Evolutionary conservation across 2,797 vertebrate genomes (phyloP), one percentile per base, ranked within the genome.

Genomic region (Ceryle rudis): DNA sequence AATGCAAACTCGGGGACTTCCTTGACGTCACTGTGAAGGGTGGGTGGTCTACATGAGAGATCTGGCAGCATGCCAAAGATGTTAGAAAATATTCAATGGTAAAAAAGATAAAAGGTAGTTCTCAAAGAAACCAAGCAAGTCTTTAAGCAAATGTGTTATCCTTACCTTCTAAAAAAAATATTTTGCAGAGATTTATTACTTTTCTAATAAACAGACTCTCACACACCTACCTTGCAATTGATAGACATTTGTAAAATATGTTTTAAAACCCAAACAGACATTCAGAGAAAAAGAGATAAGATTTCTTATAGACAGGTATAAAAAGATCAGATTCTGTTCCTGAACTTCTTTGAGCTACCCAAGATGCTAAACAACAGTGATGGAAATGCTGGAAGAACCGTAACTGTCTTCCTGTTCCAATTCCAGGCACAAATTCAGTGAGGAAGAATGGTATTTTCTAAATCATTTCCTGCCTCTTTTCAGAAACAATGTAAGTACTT

Each of bases 21-120:
- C 90, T 94, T 94, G 81, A 96, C 52, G 57, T 96, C 90, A 96
- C n/a, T 90, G 67, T 49, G 78, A 73, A 92, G 71, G 71, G 89
- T 94, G 89, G 93, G 95, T 96, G 96, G 95, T 93, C 95, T 89
- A 35, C n/a, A 37, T 70, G 61, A 96, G 71, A 74, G 17, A 77
- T 23, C 29, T 85, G 92, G 84, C 67, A 84, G 67, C 28, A 46
- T n/a, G 61, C 44, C 90, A 87, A 94, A 71, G 64, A 70, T 2
- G 4, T 77, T 41, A 54, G 42, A 54, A 54, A 52, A 65, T 69
- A 52, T 74, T 64, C 58, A 54, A 28, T 0, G 1, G 21, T 65
- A 55, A 78, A 55, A 78, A 65, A 41, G 26, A 57, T 57, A n/a
- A 89, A 82, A 93, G 8, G 37, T 61, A 83, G 14, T 26, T 81